Conservation (phyloP, 1,140 invertebrate species). For the Brachionus angularis region DNA sequence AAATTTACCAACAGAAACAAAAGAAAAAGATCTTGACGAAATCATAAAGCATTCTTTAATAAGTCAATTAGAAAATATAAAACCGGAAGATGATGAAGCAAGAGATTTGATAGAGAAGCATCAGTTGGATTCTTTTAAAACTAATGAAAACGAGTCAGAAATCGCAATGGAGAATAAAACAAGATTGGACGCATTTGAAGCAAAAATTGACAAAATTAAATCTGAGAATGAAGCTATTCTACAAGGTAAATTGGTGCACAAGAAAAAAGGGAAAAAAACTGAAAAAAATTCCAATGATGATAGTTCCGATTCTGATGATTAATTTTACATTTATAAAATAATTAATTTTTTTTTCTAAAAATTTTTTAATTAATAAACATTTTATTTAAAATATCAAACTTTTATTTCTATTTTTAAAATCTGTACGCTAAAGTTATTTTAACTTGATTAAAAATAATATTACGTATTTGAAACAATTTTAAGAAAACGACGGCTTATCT, state of each 20-base stretch:
- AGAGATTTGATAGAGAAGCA: slow-evolving; percentile 30
- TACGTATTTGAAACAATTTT: no score
- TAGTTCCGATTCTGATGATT: no score
- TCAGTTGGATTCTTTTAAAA: slow-evolving; percentile 35
- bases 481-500: no score
- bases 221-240: slow-evolving; percentile 29
- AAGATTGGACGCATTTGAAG: slow-evolving; percentile 36
- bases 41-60: slow-evolving; percentile 39
- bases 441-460: no score
- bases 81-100: slow-evolving; percentile 2
- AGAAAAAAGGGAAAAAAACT: no score
- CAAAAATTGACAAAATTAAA: slow-evolving; percentile 36
- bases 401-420: no score
- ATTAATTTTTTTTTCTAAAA: no score
- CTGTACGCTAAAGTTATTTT: no score
- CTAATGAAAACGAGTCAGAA: not conserved
- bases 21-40: slow-evolving; percentile 16
- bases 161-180: not conserved
- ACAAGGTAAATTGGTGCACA: slow-evolving; percentile 15
- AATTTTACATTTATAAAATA: no score
- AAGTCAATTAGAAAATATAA: slow-evolving; percentile 35
- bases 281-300: no score
- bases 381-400: no score
- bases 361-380: no score
- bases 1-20: slow-evolving; percentile 49